phyloP scores from a whole-genome alignment of 2,888 invertebrate species.

The Rhimphoctona megacephalus region DNA sequence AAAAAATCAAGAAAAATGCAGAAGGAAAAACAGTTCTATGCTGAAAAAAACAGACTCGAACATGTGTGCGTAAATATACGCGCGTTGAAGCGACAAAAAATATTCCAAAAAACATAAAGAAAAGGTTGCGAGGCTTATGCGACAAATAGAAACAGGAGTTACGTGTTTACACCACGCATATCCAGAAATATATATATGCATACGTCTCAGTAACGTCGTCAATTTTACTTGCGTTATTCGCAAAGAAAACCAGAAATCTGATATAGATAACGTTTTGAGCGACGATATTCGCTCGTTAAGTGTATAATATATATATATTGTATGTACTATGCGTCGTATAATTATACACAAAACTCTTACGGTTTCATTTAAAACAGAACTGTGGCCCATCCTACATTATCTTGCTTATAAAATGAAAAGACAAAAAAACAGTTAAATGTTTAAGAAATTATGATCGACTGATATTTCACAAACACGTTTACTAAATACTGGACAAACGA shows the following conservation, averaged over 20 bases:
- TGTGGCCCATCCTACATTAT: conserved; percentile 19
- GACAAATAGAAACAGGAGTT: conserved; percentile 51
- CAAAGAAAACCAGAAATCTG: conserved; percentile 28
- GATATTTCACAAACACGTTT: conserved; percentile 14
- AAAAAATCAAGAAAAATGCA: conserved; percentile 25
- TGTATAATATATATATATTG: conserved; percentile 29
- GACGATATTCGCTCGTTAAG: conserved; percentile 41
- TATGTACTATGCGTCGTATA: conserved; percentile 38
- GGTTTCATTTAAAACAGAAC: conserved; percentile 35
- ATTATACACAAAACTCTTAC: conserved; percentile 25
- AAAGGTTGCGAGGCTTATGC: neutral
- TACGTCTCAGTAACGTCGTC: conserved; percentile 57
- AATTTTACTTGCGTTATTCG: conserved; percentile 40
- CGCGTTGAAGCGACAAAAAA: conserved; percentile 22
- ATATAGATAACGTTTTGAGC: conserved; percentile 32
- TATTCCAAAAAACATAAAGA: conserved; percentile 3
- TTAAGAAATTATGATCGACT: neutral
- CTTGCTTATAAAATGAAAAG: conserved; percentile 37
- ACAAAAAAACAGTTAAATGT: neutral
- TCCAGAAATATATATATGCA: conserved; percentile 45
- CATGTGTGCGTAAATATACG: conserved; percentile 51
- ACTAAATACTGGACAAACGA: conserved; percentile 9
- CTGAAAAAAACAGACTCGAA: conserved; percentile 5
- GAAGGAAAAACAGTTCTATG: neutral
- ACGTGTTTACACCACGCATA: conserved; percentile 60